These are phyloP conservation scores for Catharus minimus DNA, from an alignment of 2,113 vertebrate species.

Conservation along the genomic window DNA sequence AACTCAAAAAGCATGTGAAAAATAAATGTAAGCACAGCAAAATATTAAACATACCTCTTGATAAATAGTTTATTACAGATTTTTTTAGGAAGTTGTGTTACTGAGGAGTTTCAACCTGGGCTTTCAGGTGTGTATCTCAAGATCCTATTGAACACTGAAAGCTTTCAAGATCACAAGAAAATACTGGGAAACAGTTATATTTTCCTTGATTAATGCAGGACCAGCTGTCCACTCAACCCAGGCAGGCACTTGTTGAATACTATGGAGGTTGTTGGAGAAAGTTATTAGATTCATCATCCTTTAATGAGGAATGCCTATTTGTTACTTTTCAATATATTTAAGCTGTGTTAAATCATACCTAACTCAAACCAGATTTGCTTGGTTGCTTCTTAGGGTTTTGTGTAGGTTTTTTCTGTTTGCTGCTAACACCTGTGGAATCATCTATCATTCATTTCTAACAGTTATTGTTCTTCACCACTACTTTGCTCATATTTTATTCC, in stretches of 20 bases:
- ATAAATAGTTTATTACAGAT: background rate
- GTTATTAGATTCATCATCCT: background rate
- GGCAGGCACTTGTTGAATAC: background rate
- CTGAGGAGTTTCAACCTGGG: fast-evolving
- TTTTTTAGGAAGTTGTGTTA: background rate
- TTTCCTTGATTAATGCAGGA: background rate
- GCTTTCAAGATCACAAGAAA: background rate
- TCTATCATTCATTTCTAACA: background rate
- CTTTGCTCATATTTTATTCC: background rate
- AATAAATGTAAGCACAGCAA: background rate
- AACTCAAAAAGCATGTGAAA: background rate
- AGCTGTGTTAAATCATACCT: background rate
- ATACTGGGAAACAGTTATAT: background rate
- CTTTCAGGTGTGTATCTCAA: background rate
- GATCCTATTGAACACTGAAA: background rate
- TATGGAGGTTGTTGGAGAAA: background rate
- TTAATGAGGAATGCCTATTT: background rate
- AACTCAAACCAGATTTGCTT: background rate
- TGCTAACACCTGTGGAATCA: background rate
- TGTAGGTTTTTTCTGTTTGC: background rate
- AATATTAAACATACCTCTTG: background rate
- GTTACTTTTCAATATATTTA: background rate
- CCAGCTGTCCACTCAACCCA: background rate
- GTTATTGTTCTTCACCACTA: background rate
- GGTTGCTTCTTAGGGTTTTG: background rate